Evolutionary conservation across 2,113 vertebrate species (phyloP), one percentile per base, ranked within the genome.

Genomic region (Chloebia gouldiae): DNA sequence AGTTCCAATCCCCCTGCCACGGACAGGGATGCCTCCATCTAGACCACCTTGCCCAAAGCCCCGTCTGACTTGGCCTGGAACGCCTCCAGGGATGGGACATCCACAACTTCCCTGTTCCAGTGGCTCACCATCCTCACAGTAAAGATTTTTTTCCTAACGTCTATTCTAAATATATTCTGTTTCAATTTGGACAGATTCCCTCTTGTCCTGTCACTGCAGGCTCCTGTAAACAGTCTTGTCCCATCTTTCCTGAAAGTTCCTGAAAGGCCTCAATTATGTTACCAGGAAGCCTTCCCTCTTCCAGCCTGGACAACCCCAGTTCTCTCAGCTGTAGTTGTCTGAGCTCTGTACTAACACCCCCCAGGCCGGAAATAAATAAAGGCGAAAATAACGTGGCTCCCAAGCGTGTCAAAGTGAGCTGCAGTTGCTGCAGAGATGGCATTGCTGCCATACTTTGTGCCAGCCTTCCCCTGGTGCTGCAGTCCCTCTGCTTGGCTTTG

Each of bases 381-480:
- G 11, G 7, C 30, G 31, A 31, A 19, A n/a, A 47, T 51, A 8
- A 53, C 30, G 53, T 5, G 31, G 5, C 40, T 42, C 40, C 40
- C 40, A 15, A 42, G 40, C 40, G 13, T 42, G 40, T 37, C n/a
- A 11, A 19, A 71, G 56, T 0, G 16, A 61, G 44, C 18, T 25
- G 7, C 7, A 15, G 66, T 13, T 33, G 21, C 28, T 28, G 21
- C 39, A 27, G 37, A 4, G 37, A 5, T 4, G 33, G 15, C 8
- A 0, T 7, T 40, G 21, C 19, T 24, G 47, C 12, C 13, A 2
- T 6, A 31, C 54, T 61, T 14, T 8, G 1, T 7, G 35, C 3
- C 0, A 14, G 27, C 63, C 21, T 30, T 42, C 14, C 16, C 15
- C 0, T 0, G 31, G 6, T 33, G 37, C 39, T 23, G 24, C 33